These are phyloP conservation scores for Drosophila ohnishii DNA, from an alignment of 1,140 invertebrate genomes.

Conservation along the genomic window DNA sequence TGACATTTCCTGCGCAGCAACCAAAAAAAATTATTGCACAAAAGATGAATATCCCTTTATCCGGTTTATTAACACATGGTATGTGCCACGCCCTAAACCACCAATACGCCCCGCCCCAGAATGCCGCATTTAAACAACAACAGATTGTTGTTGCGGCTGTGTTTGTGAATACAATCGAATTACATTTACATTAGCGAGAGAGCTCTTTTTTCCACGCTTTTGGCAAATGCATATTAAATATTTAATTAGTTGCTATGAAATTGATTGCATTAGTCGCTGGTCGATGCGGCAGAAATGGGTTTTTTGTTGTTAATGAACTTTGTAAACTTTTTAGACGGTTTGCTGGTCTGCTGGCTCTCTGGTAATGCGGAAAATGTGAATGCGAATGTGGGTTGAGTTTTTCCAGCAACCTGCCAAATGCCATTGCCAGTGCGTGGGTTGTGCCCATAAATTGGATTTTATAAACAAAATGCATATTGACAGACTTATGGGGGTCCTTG, in stretches of 20 bases:
- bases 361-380: conserved; percentile 4
- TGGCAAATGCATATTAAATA: conserved; percentile 53
- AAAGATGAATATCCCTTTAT: conserved; percentile 7
- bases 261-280: conserved; percentile 51
- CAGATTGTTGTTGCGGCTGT: conserved; percentile 43
- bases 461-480: conserved; percentile 3
- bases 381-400: conserved; percentile 1
- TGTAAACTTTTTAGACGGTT: conserved; percentile 27
- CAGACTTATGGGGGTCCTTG: conserved; percentile 3
- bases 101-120: not conserved
- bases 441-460: conserved; percentile 31
- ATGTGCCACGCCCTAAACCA: conserved; percentile 17
- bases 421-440: conserved; percentile 5
- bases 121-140: conserved; percentile 33
- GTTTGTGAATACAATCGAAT: conserved; percentile 49
- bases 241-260: conserved; percentile 56
- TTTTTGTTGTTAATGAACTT: conserved; percentile 52
- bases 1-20: conserved; percentile 13
- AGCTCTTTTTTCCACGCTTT: conserved; percentile 15
- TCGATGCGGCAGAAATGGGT: conserved; percentile 11
- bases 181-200: conserved; percentile 51
- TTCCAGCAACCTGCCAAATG: conserved; percentile 3
- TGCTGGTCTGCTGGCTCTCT: not conserved
- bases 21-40: not conserved
- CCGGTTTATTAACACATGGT: conserved; percentile 43